phyloP scores from a whole-genome alignment of 2,113 vertebrate species.

The Bostrychus sinensis region DNA sequence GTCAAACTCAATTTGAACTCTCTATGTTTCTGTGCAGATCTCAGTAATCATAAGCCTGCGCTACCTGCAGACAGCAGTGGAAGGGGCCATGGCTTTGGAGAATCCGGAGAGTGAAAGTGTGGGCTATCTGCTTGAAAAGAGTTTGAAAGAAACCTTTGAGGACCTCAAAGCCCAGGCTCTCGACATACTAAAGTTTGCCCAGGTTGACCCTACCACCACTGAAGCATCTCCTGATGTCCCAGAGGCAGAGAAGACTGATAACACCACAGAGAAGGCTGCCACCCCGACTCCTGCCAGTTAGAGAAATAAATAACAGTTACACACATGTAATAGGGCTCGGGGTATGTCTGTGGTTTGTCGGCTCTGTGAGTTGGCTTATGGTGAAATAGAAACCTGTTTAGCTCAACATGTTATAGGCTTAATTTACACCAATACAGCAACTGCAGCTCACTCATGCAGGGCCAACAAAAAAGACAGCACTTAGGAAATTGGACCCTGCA shows the following conservation, averaged over 20 bases:
- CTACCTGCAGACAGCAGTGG: slow-evolving; percentile 85
- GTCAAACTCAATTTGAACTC: slow-evolving; percentile 1
- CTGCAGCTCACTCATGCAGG: slow-evolving; percentile 36
- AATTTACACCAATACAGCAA: slow-evolving; percentile 51
- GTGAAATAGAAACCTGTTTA: slow-evolving; percentile 46
- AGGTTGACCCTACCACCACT: slow-evolving; percentile 56
- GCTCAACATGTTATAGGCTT: slow-evolving; percentile 52
- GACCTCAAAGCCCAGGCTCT: slow-evolving; percentile 56
- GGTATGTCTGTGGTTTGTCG: slow-evolving; percentile 34
- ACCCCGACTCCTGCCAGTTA: slow-evolving; percentile 66
- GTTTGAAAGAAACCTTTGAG: slow-evolving; percentile 80
- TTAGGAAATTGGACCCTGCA: slow-evolving; percentile 43
- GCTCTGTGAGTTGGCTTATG: slow-evolving; percentile 40
- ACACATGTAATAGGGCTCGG: slow-evolving; percentile 16
- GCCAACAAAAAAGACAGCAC: slow-evolving; percentile 43
- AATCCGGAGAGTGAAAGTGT: slow-evolving; percentile 79
- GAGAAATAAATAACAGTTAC: slow-evolving; percentile 18
- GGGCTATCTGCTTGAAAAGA: slow-evolving; percentile 84
- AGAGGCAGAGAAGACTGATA: slow-evolving; percentile 36
- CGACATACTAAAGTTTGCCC: slow-evolving; percentile 60
- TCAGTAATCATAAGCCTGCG: slow-evolving; percentile 81
- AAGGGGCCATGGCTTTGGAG: slow-evolving; percentile 77
- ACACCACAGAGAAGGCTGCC: slow-evolving; percentile 56
- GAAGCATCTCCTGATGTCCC: slow-evolving; percentile 30
- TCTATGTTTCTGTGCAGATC: slow-evolving; percentile 65